Evolutionary conservation across 2,113 vertebrate species (phyloP).

Genomic region (Tinamus guttatus): DNA sequence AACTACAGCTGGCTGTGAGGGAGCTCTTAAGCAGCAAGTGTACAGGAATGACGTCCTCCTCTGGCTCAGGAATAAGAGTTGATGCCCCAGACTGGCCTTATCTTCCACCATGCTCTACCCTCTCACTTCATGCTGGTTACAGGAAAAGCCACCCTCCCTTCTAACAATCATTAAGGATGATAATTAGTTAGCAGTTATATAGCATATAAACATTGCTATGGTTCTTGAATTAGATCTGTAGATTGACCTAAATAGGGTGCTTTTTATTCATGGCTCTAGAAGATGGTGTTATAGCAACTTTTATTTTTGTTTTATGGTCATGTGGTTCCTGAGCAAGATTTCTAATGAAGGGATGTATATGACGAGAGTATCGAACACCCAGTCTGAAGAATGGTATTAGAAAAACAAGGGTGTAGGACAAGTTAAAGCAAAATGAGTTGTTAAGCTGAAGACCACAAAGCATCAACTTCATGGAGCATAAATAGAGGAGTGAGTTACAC

Average conservation of each 20-base stretch:
- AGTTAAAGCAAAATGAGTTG: neutral
- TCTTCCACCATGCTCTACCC: neutral
- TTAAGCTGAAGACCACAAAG: neutral
- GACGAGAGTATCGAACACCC: neutral
- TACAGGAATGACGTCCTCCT: neutral
- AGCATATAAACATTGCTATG: neutral
- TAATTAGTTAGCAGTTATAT: neutral
- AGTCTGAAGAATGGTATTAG: neutral
- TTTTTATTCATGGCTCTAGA: neutral
- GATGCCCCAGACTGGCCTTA: neutral
- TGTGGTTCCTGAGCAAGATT: neutral
- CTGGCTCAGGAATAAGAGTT: neutral
- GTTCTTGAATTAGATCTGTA: neutral
- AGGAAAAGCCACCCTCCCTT: neutral
- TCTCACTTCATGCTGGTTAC: neutral
- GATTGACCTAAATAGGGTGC: neutral
- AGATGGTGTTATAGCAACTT: neutral
- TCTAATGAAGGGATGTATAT: accelerated
- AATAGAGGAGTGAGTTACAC: neutral
- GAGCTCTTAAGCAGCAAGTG: neutral
- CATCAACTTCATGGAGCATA: neutral
- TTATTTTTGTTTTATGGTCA: neutral
- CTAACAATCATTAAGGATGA: neutral
- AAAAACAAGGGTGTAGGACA: neutral
- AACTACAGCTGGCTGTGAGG: neutral